A percentile compares a stretch with the other conserved stretches of the same genome.
These are phyloP conservation scores for Dallia pectoralis DNA, from an alignment of 2,797 vertebrate genomes.

Conservation along the genomic window DNA sequence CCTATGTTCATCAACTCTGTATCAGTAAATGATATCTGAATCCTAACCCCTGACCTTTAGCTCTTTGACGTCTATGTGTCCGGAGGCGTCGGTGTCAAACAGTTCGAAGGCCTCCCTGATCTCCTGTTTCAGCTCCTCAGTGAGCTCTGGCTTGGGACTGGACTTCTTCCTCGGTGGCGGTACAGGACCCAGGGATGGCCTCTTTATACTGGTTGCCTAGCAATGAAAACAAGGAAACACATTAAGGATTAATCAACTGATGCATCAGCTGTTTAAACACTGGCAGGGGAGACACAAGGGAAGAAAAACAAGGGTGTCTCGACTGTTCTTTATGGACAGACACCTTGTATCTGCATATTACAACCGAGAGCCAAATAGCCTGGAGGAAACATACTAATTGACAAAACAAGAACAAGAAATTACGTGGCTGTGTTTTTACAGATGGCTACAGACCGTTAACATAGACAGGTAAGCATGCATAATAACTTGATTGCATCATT, in stretches of 20 bases:
- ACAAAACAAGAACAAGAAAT: neutral
- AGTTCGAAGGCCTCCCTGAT: slow-evolving; percentile 92
- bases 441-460: neutral
- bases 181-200: slow-evolving; percentile 74
- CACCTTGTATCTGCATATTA: neutral
- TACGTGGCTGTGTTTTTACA: neutral
- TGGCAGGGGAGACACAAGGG: neutral
- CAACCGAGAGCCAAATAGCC: neutral
- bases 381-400: neutral
- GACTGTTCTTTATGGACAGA: neutral
- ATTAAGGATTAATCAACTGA: neutral
- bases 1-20: neutral
- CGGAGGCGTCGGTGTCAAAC: slow-evolving; percentile 88
- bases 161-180: slow-evolving; percentile 81
- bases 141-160: slow-evolving; percentile 82
- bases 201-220: slow-evolving; percentile 84
- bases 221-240: neutral
- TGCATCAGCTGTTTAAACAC: neutral
- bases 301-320: neutral
- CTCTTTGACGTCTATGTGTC: slow-evolving; percentile 87
- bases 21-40: neutral
- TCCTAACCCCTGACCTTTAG: slow-evolving; percentile 76
- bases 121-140: slow-evolving; percentile 88
- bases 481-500: neutral
- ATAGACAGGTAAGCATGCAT: neutral